phyloP scores from a whole-genome alignment of 1,140 invertebrate species.

The Philopotamus ludificatus region DNA sequence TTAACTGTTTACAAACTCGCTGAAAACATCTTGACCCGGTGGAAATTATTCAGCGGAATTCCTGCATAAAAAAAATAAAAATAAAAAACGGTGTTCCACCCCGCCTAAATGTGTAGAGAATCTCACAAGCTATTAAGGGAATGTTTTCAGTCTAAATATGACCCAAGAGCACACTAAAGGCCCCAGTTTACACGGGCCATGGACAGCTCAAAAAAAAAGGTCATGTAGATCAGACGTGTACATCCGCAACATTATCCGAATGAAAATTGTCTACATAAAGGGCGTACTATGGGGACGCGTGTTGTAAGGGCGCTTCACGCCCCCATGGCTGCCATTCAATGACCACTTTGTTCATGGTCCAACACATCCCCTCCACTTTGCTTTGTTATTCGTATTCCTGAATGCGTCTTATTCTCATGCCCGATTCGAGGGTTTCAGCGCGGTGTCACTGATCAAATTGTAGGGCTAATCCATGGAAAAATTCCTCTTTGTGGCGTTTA shows the following conservation, averaged over 20 bases:
- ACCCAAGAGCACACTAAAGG: background rate
- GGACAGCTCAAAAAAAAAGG: background rate
- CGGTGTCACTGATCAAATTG: no score
- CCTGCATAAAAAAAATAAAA: background rate
- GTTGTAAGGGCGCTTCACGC: no score
- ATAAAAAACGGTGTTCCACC: background rate
- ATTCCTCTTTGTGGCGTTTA: no score
- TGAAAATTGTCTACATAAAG: no score
- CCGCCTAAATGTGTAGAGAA: background rate
- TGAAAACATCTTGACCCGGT: background rate
- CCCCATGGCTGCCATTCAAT: no score
- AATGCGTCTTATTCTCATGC: no score
- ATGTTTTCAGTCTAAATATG: conserved; percentile 10
- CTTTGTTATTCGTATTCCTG: no score
- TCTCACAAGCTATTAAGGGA: conserved; percentile 8
- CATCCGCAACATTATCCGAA: background rate
- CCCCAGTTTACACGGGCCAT: background rate
- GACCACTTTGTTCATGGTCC: no score
- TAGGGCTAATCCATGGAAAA: no score
- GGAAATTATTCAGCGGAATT: background rate
- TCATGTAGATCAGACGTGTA: background rate
- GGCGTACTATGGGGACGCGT: no score
- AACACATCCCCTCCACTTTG: no score
- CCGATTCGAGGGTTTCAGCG: no score
- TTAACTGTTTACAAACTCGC: background rate